Percentiles rank a stretch among this genome's conserved stretches.
phyloP scores from a whole-genome alignment of 1,140 invertebrate genomes.

The Andrena cerasifolii region DNA sequence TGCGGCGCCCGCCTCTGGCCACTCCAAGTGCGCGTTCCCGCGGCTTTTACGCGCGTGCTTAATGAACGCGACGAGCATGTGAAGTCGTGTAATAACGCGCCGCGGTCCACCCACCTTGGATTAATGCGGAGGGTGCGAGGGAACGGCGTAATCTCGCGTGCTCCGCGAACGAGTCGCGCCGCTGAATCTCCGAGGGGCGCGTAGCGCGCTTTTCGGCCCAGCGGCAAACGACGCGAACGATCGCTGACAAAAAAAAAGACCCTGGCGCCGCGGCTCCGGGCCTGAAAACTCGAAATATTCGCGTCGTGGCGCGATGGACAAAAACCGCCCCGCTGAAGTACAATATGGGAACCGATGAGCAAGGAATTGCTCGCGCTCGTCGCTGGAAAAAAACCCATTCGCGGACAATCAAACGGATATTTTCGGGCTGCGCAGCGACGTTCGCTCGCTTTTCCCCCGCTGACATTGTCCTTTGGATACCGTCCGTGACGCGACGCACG shows the following conservation, averaged over 20 bases:
- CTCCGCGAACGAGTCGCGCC: background rate
- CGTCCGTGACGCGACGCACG: background rate
- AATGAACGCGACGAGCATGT: constrained; percentile 47
- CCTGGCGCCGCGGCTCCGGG: background rate
- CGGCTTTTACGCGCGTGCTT: constrained; percentile 30
- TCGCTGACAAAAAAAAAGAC: background rate
- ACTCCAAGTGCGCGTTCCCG: constrained; percentile 22
- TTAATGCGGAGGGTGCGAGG: constrained; percentile 17
- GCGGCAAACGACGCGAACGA: background rate
- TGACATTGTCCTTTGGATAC: background rate
- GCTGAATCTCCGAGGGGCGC: too few relatives aligned
- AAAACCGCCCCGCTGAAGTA: background rate
- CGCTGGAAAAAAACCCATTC: background rate
- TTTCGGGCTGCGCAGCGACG: background rate
- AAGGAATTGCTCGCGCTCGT: background rate
- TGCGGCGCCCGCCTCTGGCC: background rate
- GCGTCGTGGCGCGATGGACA: background rate
- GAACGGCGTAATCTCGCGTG: constrained; percentile 13
- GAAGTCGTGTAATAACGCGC: constrained; percentile 27
- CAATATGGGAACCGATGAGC: background rate
- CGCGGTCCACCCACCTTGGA: constrained; percentile 9
- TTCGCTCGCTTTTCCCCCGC: background rate
- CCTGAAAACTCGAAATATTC: background rate
- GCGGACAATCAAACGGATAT: too few relatives aligned
- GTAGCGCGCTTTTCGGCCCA: too few relatives aligned